Base-by-base conservation (phyloP, 2,888 invertebrate genomes). In the Resseliella maxima region DNA sequence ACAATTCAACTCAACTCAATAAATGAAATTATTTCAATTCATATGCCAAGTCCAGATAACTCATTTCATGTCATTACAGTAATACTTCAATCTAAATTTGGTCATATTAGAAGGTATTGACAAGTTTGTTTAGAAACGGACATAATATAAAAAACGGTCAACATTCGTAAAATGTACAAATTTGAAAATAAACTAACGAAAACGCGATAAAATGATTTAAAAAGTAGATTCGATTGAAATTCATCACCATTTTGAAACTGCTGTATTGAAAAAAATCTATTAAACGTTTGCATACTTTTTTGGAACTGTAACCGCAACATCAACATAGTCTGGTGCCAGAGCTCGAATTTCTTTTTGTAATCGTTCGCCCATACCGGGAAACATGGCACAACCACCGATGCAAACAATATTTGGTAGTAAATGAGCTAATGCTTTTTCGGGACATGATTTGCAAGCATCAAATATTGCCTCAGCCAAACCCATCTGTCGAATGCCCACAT, bases 391-490 rank as follows among this genome's bases (percentile, higher is more conserved):
- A 86, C 96, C 95, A 0, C 99, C 99, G 45, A 95, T 95, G 21
- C 98, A 92, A 83, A 98, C 91, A 87, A 99, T 96, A 90, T 97
- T 96, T 86, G 94, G 94, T 72, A 96, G 92, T 87, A 99, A 92
- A 90, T 94, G 94, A 15, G 96, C 94, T 88, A 94, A 95, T 85
- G 96, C 92, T 88, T 95, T 94, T 89, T 94, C 92, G 0, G 96
- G 95, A 88, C 97, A 96, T 0, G 92, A 91, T 86, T 93, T 92
- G n/a, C 98, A 93, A 0, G 95, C 93, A 89, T 96, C 93, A 86
- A 96, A 94, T 8, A 98, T 94, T 0, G 97, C 95, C 92, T 99
- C 98, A 0, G 96, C 93, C 87, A 99, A 94, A 0, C 99, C 99
- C 94, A 98, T 97, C 91, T 93, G 94, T 86, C 94, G 94, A 87